Percentiles rank a stretch among this genome's conserved stretches.
Evolutionary conservation across 2,113 vertebrate species (phyloP).

Genomic region (Saccopteryx leptura): DNA sequence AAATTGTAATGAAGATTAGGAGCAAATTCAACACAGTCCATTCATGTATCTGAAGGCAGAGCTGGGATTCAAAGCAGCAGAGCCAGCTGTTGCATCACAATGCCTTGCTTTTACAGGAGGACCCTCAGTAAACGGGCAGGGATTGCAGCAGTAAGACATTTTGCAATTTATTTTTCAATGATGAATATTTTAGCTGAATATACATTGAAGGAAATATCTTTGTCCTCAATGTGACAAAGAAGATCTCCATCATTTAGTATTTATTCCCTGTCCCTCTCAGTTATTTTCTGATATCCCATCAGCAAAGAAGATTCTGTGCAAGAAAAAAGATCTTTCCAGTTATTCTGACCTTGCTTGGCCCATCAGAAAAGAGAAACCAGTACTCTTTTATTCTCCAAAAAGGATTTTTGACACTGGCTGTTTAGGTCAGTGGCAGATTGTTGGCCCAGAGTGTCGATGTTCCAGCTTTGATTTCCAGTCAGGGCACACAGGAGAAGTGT

Average conservation of each 20-base stretch:
- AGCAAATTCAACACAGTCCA: not conserved
- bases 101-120: not conserved
- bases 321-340: not conserved
- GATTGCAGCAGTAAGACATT: not conserved
- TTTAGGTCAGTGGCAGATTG: no score
- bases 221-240: not conserved
- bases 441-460: no score
- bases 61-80: not conserved
- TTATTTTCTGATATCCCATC: not conserved
- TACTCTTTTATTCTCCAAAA: not conserved
- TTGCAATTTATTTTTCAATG: not conserved
- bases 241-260: not conserved
- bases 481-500: no score
- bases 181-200: not conserved
- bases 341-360: not conserved
- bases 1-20: constrained; percentile 65
- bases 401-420: not conserved
- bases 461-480: no score
- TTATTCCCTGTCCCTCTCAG: not conserved
- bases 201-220: not conserved
- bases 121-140: not conserved
- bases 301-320: not conserved
- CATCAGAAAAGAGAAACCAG: not conserved
- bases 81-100: no score
- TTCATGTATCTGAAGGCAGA: not conserved